phyloP scores from a whole-genome alignment of 2,888 invertebrate species.

The Arctia plantaginis region DNA sequence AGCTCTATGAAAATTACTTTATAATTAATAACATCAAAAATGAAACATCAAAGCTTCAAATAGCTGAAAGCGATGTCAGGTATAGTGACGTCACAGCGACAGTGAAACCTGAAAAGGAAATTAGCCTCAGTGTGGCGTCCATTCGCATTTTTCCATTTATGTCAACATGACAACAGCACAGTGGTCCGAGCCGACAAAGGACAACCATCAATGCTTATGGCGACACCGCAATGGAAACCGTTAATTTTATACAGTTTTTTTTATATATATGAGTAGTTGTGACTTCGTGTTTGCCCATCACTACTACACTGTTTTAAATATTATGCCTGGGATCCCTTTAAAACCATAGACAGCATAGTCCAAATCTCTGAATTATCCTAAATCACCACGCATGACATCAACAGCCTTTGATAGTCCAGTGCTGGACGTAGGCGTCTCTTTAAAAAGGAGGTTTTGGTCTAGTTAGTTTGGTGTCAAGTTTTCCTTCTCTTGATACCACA shows the following conservation, averaged over 20 bases:
- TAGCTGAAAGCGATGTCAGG: conserved; percentile 47
- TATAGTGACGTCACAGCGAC: conserved; percentile 51
- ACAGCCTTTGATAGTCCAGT: too few relatives aligned
- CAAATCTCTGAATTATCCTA: too few relatives aligned
- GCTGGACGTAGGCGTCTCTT: too few relatives aligned
- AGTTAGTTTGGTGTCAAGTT: too few relatives aligned
- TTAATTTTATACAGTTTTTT: conserved; percentile 44
- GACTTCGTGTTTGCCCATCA: neutral
- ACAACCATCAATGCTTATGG: conserved; percentile 43
- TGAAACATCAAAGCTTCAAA: conserved; percentile 48
- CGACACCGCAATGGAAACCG: conserved; percentile 32
- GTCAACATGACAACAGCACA: conserved; percentile 59
- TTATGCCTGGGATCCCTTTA: too few relatives aligned
- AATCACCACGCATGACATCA: too few relatives aligned
- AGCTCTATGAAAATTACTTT: conserved; percentile 44
- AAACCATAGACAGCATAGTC: too few relatives aligned
- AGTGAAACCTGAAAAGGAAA: conserved; percentile 67
- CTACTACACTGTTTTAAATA: too few relatives aligned
- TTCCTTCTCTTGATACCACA: neutral
- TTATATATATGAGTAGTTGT: conserved; percentile 22
- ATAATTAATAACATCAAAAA: conserved; percentile 35
- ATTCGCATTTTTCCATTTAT: conserved; percentile 75
- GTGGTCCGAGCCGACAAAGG: conserved; percentile 53
- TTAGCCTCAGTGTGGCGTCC: conserved; percentile 63
- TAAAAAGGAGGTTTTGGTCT: too few relatives aligned